phyloP scores from a whole-genome alignment of 2,113 vertebrate species.

The Amazona vittata region DNA sequence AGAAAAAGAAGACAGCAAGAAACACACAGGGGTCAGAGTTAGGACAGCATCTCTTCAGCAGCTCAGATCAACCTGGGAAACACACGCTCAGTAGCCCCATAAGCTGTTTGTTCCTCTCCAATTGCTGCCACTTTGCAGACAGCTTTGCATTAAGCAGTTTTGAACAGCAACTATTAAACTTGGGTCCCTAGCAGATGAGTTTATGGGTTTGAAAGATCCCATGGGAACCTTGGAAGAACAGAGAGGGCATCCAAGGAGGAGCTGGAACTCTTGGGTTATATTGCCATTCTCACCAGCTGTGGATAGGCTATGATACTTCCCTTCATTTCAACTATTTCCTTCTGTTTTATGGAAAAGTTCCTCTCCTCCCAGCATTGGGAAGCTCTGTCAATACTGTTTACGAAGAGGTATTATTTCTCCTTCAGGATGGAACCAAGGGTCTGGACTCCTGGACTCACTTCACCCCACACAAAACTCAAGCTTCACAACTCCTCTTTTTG shows the following conservation, averaged over 20 bases:
- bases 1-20: neutral
- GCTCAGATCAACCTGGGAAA: neutral
- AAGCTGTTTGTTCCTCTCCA: neutral
- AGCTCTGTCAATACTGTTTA: neutral
- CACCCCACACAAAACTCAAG: neutral
- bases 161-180: neutral
- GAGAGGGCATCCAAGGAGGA: neutral
- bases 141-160: neutral
- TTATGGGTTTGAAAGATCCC: neutral
- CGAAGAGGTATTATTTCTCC: neutral
- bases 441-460: neutral
- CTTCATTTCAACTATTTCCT: neutral
- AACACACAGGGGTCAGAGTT: neutral
- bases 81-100: fast-evolving
- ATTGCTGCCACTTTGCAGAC: neutral
- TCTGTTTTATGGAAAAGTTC: neutral
- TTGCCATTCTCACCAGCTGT: neutral
- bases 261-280: neutral
- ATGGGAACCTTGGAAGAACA: neutral
- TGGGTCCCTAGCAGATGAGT: no score
- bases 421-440: neutral
- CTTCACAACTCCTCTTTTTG: neutral
- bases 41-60: neutral
- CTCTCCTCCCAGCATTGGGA: neutral
- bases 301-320: neutral